Percentiles rank a stretch among this genome's conserved stretches.
Conservation (phyloP, 1,140 invertebrate species). For the Drosophila kohkoa region DNA sequence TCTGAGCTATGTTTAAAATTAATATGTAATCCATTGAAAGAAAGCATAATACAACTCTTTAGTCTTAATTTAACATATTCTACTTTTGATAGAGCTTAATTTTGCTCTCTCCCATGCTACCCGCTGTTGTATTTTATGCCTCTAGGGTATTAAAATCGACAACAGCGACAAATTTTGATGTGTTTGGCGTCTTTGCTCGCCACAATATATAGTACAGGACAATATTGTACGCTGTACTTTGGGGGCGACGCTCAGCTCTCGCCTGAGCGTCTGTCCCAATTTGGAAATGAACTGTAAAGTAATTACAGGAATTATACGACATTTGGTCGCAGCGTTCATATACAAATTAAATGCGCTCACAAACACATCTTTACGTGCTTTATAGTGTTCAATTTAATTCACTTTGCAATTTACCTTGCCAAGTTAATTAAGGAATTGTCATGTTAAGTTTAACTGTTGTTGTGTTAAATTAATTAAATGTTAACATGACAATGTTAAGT, state of each 20-base stretch:
- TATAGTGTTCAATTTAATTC: not conserved
- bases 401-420: not conserved
- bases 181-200: slow-evolving; percentile 28
- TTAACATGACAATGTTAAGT: too few relatives aligned
- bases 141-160: slow-evolving; percentile 23
- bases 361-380: not conserved
- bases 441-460: too few relatives aligned
- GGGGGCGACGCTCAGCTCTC: slow-evolving; percentile 1
- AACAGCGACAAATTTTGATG: slow-evolving; percentile 24
- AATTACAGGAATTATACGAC: slow-evolving; percentile 36
- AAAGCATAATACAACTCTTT: too few relatives aligned
- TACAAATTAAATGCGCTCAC: not conserved
- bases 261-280: not conserved
- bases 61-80: too few relatives aligned
- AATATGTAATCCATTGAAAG: too few relatives aligned
- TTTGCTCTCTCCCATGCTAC: too few relatives aligned
- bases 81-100: too few relatives aligned
- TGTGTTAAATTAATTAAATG: too few relatives aligned
- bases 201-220: not conserved
- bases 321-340: not conserved
- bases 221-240: slow-evolving; percentile 9
- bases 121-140: not conserved
- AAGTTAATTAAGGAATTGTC: too few relatives aligned
- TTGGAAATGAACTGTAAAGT: slow-evolving; percentile 39
- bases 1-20: too few relatives aligned